These are phyloP conservation scores for Felis catus DNA, from an alignment of 2,113 vertebrate species.

Conservation along the genomic window F.catus_Fca126_mat1.0 CM031420.1:62603501-62604000, in stretches of 20 bases:
- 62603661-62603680: slow-evolving; percentile 54
- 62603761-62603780: neutral
- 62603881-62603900: neutral
- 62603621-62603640: neutral
- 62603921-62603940: neutral
- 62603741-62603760: neutral
- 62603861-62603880: neutral
- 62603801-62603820: neutral
- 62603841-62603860: neutral
- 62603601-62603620: neutral
- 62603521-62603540: neutral
- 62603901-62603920: slow-evolving; percentile 31
- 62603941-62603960: neutral
- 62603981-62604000: slow-evolving; percentile 28
- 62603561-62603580: neutral
- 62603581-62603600: no score
- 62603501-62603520: neutral
- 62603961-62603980: neutral
- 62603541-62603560: neutral
- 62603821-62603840: neutral
- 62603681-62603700: neutral
- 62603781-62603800: slow-evolving; percentile 22
- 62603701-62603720: neutral
- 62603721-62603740: neutral
- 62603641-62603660: slow-evolving; percentile 25